Base-by-base conservation (phyloP, 1,140 invertebrate species). In the Polypedilum pembai region DNA sequence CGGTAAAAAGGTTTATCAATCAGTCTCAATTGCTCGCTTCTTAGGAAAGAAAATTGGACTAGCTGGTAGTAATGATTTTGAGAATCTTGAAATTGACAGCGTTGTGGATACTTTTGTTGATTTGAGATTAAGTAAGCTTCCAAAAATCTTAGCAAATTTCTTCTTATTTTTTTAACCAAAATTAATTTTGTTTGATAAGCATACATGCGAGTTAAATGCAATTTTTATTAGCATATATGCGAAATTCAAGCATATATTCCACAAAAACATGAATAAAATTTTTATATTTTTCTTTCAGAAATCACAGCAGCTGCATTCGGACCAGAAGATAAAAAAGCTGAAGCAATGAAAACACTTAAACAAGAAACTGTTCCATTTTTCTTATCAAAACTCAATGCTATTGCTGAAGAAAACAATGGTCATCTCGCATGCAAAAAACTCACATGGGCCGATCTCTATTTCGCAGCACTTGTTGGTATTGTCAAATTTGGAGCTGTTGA, bases 381-480 rank as follows among this genome's bases (percentile, higher is more conserved):
- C 76, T 75, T 86, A 76, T 78, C 82, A 65, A 83, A 82, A 76
- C 81, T 86, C 15, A 83, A 86, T 74, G 78, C 78, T 41, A 76
- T 83, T 65, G 80, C 83, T 1, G 78, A 83, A 73, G 76, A 80
- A 12, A 86, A 85, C 75, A 80, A 80, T n/a, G 84, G 83, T 40
- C 80, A 83, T 76, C 80, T 87, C 10, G 85, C 84, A 69, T 69
- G 3, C 4, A 69, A 69, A 73, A 79, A 88, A 87, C 79, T 90
- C 2, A 86, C 87, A 8, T 90, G 88, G 88, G 89, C 87, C 40
- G 90, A 91, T 80, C 76, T 91, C 4, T 83, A 83, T 77, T 88
- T 90, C 75, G 86, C 88, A 24, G 85, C 81, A 66, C 77, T 88
- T 63, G 79, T 87, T 74, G 87, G 89, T 77, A 88, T 88, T 76